These are phyloP conservation scores for Danaus melanippus DNA, from an alignment of 1,140 invertebrate species.

Conservation along the genomic window DNA sequence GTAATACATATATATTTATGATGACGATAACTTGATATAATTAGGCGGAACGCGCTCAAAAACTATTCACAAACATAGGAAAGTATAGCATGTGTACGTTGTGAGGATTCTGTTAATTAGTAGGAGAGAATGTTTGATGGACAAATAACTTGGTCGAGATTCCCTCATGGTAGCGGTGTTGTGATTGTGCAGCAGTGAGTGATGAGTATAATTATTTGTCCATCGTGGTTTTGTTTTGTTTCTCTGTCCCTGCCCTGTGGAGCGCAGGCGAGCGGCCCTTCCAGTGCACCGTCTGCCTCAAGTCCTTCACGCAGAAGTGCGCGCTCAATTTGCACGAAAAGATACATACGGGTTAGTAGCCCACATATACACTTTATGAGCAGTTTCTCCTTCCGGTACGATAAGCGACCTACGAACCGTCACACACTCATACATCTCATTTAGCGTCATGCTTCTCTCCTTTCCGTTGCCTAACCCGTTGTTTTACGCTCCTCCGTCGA, in stretches of 20 bases:
- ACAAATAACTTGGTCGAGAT: slow-evolving; percentile 62
- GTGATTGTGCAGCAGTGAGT: slow-evolving; percentile 26
- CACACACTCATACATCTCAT: slow-evolving; percentile 53
- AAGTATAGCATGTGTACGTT: slow-evolving; percentile 70
- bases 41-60: slow-evolving; percentile 67
- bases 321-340: slow-evolving; percentile 78
- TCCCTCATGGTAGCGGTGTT: slow-evolving; percentile 58
- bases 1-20: too few relatives aligned
- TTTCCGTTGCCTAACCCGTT: slow-evolving; percentile 70
- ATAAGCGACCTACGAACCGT: slow-evolving; percentile 48
- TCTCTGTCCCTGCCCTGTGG: slow-evolving; percentile 63
- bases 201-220: slow-evolving; percentile 65
- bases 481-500: slow-evolving; percentile 44
- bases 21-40: too few relatives aligned
- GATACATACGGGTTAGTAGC: slow-evolving; percentile 76
- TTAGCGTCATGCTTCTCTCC: slow-evolving; percentile 66
- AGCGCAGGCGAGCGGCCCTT: slow-evolving; percentile 77
- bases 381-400: slow-evolving; percentile 46
- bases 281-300: slow-evolving; percentile 78
- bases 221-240: slow-evolving; percentile 72
- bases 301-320: slow-evolving; percentile 79
- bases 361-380: slow-evolving; percentile 64
- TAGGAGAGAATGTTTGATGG: slow-evolving; percentile 63
- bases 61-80: slow-evolving; percentile 72
- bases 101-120: slow-evolving; percentile 52